phyloP scores from a whole-genome alignment of 2,113 vertebrate genomes.

The Zapus hudsonius region DNA sequence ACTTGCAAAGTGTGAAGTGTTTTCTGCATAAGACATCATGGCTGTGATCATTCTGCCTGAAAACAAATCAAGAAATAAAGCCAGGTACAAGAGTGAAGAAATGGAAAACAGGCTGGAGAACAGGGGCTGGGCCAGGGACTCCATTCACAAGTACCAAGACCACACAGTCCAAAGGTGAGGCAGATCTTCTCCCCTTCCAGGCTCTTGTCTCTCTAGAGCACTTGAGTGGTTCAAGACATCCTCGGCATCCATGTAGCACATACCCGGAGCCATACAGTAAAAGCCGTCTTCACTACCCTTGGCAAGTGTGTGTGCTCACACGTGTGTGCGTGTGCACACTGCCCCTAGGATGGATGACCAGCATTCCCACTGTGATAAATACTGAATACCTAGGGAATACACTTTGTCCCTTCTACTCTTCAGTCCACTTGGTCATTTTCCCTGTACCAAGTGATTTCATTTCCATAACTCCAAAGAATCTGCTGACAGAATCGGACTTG shows the following conservation, averaged over 20 bases:
- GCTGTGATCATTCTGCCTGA: neutral
- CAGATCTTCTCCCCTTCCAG: neutral
- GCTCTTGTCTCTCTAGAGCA: neutral
- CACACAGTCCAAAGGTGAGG: neutral
- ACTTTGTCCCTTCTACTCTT: neutral
- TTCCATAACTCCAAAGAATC: slow-evolving; percentile 57
- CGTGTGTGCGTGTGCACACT: rapidly evolving
- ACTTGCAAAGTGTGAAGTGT: neutral
- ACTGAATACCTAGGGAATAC: neutral
- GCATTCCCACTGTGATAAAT: neutral
- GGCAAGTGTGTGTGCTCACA: neutral
- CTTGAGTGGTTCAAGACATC: neutral
- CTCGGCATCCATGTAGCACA: neutral
- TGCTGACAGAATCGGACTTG: slow-evolving; percentile 20
- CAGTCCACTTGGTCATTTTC: neutral
- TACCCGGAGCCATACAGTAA: neutral
- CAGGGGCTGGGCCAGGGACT: no score
- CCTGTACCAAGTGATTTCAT: slow-evolving; percentile 10
- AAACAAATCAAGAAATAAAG: neutral
- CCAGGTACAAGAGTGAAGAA: neutral
- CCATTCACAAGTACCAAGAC: neutral
- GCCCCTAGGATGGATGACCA: neutral
- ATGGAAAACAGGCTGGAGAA: neutral
- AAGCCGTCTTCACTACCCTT: neutral
- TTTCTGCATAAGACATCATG: neutral